These are phyloP conservation scores for Trachelus stipa DNA, from an alignment of 2,888 invertebrate species.

Conservation along the genomic window DNA sequence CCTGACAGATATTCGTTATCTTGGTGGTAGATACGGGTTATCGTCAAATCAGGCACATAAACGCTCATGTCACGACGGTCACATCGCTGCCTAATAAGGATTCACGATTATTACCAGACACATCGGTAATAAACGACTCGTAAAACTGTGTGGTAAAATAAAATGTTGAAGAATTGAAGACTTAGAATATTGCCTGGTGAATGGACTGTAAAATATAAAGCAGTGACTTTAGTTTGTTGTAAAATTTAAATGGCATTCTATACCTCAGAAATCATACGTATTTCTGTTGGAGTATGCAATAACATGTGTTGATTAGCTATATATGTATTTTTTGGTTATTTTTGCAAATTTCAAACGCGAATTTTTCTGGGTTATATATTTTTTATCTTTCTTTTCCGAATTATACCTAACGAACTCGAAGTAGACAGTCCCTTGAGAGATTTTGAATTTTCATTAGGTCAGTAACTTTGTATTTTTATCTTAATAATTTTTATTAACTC, in stretches of 20 bases:
- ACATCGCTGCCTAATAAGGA: background rate
- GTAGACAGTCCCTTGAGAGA: background rate
- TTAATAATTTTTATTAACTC: background rate
- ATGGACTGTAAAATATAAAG: background rate
- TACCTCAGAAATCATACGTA: background rate
- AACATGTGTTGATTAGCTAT: too few species aligned
- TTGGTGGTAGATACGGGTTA: background rate
- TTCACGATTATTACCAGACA: background rate
- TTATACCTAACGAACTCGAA: background rate
- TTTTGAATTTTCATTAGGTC: background rate
- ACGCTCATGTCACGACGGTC: background rate
- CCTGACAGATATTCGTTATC: background rate
- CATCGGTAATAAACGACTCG: background rate
- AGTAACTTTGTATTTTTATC: background rate
- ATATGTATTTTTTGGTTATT: background rate
- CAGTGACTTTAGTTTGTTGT: background rate
- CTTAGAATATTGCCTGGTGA: background rate
- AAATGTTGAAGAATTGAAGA: background rate
- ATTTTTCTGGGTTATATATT: too few species aligned
- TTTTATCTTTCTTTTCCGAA: background rate
- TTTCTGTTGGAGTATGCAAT: too few species aligned
- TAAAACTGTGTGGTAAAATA: background rate
- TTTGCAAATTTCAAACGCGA: background rate
- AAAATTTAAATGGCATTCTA: background rate
- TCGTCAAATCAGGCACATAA: background rate